These are phyloP conservation scores for Augochlora pura DNA, from an alignment of 1,140 invertebrate species.

Conservation along the genomic window DNA sequence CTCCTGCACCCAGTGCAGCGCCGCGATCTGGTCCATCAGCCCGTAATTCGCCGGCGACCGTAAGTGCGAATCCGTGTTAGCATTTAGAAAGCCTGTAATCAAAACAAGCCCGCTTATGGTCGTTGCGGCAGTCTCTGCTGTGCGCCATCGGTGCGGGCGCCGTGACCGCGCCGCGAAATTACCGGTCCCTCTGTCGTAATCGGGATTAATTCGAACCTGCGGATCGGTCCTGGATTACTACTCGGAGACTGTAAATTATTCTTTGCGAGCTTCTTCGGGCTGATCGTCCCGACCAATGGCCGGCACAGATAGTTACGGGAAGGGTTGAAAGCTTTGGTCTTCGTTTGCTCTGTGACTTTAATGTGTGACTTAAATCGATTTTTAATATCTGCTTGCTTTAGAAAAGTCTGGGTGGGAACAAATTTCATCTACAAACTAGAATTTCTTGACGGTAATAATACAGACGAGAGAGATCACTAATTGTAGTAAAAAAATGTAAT, in stretches of 20 bases:
- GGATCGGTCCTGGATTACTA: not conserved
- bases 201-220: constrained; percentile 31
- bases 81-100: constrained; percentile 91
- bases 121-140: constrained; percentile 13
- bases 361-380: too few species aligned
- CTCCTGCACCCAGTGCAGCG: constrained; percentile 95
- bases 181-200: constrained; percentile 3
- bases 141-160: constrained; percentile 9
- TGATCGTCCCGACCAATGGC: not conserved
- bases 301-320: not conserved
- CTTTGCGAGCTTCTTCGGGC: constrained; percentile 11
- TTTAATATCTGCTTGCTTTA: too few species aligned
- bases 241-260: constrained; percentile 12
- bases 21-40: constrained; percentile 96
- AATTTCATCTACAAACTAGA: too few species aligned
- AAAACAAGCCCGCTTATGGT: constrained; percentile 60
- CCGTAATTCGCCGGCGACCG: constrained; percentile 95
- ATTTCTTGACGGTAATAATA: too few species aligned
- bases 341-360: not conserved
- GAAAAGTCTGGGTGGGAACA: too few species aligned
- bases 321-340: not conserved
- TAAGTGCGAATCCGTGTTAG: constrained; percentile 90
- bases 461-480: too few species aligned
- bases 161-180: constrained; percentile 39
- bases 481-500: too few species aligned